Percentiles rank a stretch among this genome's conserved stretches.
Evolutionary conservation across 2,888 invertebrate genomes (phyloP).

Genomic region (Diadromus collaris): DNA sequence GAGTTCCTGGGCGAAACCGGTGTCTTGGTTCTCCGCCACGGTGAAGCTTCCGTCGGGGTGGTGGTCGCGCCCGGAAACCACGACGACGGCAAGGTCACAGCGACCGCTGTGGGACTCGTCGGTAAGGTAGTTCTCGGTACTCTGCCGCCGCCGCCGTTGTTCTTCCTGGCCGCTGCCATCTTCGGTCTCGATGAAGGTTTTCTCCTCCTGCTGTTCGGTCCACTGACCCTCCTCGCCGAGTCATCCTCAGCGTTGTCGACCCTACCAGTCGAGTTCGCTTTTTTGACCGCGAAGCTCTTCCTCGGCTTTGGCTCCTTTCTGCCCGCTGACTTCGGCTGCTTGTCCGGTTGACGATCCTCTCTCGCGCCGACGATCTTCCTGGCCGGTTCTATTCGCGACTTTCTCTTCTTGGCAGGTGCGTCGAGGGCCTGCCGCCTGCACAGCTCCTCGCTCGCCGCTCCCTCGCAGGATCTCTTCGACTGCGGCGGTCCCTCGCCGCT

Average conservation of each 20-base stretch:
- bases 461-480: conserved; percentile 75
- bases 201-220: conserved; percentile 65
- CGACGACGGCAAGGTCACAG: conserved; percentile 64
- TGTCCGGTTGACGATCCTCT: conserved; percentile 61
- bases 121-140: conserved; percentile 61
- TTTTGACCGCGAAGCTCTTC: conserved; percentile 56
- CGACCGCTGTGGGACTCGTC: conserved; percentile 47
- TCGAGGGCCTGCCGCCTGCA: conserved; percentile 72
- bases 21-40: conserved; percentile 56
- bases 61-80: conserved; percentile 66
- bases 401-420: conserved; percentile 74
- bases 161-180: conserved; percentile 58
- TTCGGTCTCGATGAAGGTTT: conserved; percentile 65
- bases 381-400: conserved; percentile 80
- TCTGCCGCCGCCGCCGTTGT: conserved; percentile 63
- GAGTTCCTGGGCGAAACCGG: conserved; percentile 55
- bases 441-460: conserved; percentile 72
- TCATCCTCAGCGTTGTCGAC: conserved; percentile 24
- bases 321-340: conserved; percentile 41
- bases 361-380: conserved; percentile 16
- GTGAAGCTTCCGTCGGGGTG: conserved; percentile 51
- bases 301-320: conserved; percentile 53
- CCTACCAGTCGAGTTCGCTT: conserved; percentile 23
- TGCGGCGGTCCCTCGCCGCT: conserved; percentile 63
- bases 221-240: conserved; percentile 66